Evolutionary conservation across 2,888 invertebrate genomes (phyloP), one percentile per base, ranked within the genome.

Genomic region (Andrena trimmerana): DNA sequence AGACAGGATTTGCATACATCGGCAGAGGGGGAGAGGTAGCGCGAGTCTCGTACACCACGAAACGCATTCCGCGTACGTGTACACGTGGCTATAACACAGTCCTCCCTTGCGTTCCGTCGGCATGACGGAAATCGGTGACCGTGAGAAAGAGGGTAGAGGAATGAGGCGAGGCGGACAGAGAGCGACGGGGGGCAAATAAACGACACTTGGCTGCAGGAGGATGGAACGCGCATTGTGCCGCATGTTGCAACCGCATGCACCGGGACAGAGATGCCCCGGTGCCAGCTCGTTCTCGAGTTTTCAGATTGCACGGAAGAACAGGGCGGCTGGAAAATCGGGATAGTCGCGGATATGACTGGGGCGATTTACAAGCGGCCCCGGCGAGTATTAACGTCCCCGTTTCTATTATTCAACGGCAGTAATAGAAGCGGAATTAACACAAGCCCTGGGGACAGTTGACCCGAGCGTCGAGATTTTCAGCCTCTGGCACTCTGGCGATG

Each of bases 1-100:
- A 88, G 86, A 83, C 88, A 78, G 88, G 84, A 87, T 87, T 87
- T 87, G 86, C 87, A 87, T 88, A 84, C 86, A 85, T 87, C 85
- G 85, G 67, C 77, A 24, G 54, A 68, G 20, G 20, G 2, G 36
- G 20, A 13, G 33, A 10, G 5, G 36, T 20, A 54, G 57, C 67
- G 60, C 60, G 82, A 73, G 75, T 69, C 75, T 54, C 73, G 68
- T 76, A 60, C 80, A 71, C 74, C 2, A 6, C 33, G 62, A 20
- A 62, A 63, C 66, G 27, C 27, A 16, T 48, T 60, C 20, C 29
- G 29, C 48, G 42, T 59, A 42, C 60, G 63, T 52, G 70, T 63
- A 54, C 76, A 71, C 54, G 69, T 70, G 67, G 42, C 42, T n/a
- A 20, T 20, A 69, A 69, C 65, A 60, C 54, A 33, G 71, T 59